Percentiles rank a stretch among this genome's conserved stretches.
Conservation (phyloP, 2,113 vertebrate species). For the Tinamus guttatus region DNA sequence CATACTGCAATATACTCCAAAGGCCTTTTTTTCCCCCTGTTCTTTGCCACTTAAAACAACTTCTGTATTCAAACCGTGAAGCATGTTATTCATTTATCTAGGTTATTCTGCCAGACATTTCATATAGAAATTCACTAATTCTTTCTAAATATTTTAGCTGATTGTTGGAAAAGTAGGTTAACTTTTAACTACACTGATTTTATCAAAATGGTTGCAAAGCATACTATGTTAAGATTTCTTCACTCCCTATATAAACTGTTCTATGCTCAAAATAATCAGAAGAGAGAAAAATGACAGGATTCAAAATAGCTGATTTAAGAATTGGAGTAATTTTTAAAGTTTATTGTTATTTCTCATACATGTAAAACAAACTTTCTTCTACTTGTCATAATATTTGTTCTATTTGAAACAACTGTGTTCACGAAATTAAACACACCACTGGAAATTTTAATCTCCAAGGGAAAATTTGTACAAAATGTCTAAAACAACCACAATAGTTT, state of each 20-base stretch:
- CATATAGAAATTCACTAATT: not conserved
- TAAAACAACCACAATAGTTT: slow-evolving; percentile 69
- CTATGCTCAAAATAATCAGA: slow-evolving; percentile 18
- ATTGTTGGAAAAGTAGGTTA: not conserved
- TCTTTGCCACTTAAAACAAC: slow-evolving; percentile 12
- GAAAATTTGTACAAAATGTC: slow-evolving; percentile 76
- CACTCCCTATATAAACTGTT: not conserved
- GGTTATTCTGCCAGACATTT: not conserved
- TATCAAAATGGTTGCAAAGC: not conserved
- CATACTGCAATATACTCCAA: not conserved
- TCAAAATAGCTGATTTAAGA: slow-evolving; percentile 47
- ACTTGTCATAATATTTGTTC: slow-evolving; percentile 80
- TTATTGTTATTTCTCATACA: slow-evolving; percentile 55
- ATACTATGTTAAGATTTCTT: not conserved
- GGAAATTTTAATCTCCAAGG: slow-evolving; percentile 81
- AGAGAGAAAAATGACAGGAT: slow-evolving; percentile 37
- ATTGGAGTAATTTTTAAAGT: not conserved
- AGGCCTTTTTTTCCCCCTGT: not conserved
- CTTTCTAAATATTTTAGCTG: not conserved
- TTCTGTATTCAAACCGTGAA: not conserved
- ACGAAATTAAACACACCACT: slow-evolving; percentile 78
- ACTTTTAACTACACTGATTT: not conserved
- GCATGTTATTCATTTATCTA: not conserved
- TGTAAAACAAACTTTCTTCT: slow-evolving; percentile 66
- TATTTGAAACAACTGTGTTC: slow-evolving; percentile 71